Evolutionary conservation across 2,888 invertebrate genomes (phyloP), one percentile per base, ranked within the genome.

Genomic region (Thecophora atra): DNA sequence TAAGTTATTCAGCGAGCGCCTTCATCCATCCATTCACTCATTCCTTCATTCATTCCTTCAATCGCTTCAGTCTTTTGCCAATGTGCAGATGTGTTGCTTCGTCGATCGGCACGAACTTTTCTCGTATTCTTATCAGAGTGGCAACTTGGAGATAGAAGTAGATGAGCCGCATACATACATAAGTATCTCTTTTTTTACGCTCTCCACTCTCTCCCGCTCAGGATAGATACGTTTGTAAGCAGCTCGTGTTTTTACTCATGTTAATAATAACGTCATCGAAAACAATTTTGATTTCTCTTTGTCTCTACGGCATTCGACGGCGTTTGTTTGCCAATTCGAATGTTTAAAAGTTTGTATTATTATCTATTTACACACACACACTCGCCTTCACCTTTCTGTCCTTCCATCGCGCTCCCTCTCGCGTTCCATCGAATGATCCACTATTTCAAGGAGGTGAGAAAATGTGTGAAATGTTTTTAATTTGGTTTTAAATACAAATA

Each of bases 201-300:
- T n/a, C n/a, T n/a, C n/a, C n/a, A n/a, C n/a, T 67, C 15, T 67
- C 26, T 42, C 37, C 11, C 37, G 6, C 37, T 6, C 6, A n/a
- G 11, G 21, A n/a, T 42, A 5, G 21, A 19, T 42, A 30, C 37
- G 37, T 37, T 37, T 47, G 52, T 52, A n/a, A 19, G 21, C 56
- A 30, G 68, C 70, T 17, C 42, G 60, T 44, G 21, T 56, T 44
- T 44, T 44, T 62, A 44, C 44, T 68, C 21, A 28, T 28, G 63
- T 70, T 74, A 69, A 72, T 72, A 74, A 74, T 70, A 73, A 72
- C 76, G 73, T 74, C 74, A 76, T 76, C 71, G 73, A 71, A 74
- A 54, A 56, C 64, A 68, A 72, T 73, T 26, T 42, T 19, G 67
- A 67, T 70, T 64, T 72, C 58, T 72, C 58, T 70, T 75, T 73